Evolutionary conservation across 2,888 invertebrate species (phyloP).

Genomic region (Psylliodes chrysocephalus): DNA sequence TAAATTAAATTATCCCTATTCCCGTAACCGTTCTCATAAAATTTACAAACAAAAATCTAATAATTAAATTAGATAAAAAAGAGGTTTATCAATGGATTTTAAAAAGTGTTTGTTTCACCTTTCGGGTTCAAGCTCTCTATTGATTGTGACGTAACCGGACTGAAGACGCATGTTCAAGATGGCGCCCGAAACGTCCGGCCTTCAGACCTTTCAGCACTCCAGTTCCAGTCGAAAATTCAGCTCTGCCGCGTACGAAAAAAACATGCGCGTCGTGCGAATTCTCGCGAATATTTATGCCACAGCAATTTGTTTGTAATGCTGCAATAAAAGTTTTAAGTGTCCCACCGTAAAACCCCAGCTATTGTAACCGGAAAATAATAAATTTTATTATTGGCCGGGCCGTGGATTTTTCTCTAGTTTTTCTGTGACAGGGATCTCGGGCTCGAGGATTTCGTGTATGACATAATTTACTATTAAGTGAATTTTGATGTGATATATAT

Average conservation of each 20-base stretch:
- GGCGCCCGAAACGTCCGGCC: conserved; percentile 54
- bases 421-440: not conserved
- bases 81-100: conserved; percentile 45
- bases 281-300: conserved; percentile 35
- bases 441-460: conserved; percentile 4
- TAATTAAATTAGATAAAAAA: conserved; percentile 19
- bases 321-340: conserved; percentile 27
- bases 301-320: conserved; percentile 27
- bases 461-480: conserved; percentile 13
- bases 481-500: conserved; percentile 22
- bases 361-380: conserved; percentile 33
- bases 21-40: too few species aligned
- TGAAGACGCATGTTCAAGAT: conserved; percentile 61
- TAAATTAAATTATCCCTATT: too few species aligned
- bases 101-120: conserved; percentile 47
- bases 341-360: conserved; percentile 29
- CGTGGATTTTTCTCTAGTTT: conserved; percentile 6
- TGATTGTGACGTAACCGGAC: conserved; percentile 61
- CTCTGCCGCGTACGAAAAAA: conserved; percentile 42
- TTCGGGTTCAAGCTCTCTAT: conserved; percentile 55
- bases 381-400: conserved; percentile 8
- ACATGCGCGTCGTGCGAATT: conserved; percentile 47
- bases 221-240: conserved; percentile 49
- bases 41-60: not conserved
- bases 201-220: conserved; percentile 52